Percentiles rank a stretch among this genome's conserved stretches.
Conservation (phyloP, 2,113 vertebrate species). For the Corapipo altera region DNA sequence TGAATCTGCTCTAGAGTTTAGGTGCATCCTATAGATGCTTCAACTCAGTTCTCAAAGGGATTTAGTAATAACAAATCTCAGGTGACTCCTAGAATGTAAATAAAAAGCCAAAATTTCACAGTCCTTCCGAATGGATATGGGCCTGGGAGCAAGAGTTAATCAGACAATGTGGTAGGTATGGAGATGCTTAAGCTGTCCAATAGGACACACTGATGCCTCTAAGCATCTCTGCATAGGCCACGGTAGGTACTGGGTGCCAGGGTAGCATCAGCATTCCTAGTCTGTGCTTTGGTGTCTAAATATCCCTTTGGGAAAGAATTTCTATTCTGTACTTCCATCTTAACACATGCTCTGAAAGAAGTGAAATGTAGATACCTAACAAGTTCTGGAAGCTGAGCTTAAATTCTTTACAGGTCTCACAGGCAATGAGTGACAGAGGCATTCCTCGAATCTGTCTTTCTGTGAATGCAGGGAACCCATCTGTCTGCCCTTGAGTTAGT, state of each 20-base stretch:
- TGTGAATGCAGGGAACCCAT: not conserved
- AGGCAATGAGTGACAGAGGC: not conserved
- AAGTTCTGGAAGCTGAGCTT: not conserved
- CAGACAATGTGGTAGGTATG: not conserved
- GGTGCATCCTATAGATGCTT: not conserved
- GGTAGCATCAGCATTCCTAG: not conserved
- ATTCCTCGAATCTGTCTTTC: not conserved
- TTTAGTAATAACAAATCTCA: not conserved
- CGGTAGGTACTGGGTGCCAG: not conserved
- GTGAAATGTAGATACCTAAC: not conserved
- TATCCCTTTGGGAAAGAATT: not conserved
- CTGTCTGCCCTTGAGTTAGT: not conserved
- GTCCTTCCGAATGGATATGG: not conserved
- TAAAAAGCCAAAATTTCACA: not conserved
- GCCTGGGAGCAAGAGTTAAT: not conserved
- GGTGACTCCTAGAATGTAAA: not conserved
- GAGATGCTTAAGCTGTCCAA: not conserved
- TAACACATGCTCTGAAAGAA: not conserved
- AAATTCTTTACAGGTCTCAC: not conserved
- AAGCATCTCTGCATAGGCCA: not conserved
- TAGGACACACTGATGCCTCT: not conserved
- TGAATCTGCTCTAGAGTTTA: not conserved
- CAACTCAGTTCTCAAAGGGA: not conserved
- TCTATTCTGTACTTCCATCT: not conserved
- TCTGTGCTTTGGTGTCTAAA: not conserved